Evolutionary conservation across 1,140 invertebrate species (phyloP).

Genomic region (Melitaea cinxia): DNA sequence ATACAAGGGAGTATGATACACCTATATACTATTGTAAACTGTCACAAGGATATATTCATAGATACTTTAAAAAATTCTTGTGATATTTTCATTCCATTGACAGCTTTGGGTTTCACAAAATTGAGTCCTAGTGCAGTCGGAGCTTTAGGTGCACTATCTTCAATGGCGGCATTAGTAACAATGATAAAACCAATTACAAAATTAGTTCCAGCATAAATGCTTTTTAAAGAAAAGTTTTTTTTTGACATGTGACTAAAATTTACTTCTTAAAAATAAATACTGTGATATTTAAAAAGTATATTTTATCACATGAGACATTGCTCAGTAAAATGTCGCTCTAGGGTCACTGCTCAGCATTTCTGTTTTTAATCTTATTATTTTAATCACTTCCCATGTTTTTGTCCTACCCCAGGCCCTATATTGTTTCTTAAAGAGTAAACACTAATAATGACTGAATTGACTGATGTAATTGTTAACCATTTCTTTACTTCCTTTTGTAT

Average conservation of each 20-base stretch:
- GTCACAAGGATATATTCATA: conserved; percentile 87
- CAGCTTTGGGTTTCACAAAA: conserved; percentile 88
- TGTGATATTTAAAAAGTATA: no score
- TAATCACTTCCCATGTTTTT: no score
- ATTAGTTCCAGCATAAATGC: conserved; percentile 83
- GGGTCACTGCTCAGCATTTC: no score
- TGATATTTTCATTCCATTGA: conserved; percentile 92
- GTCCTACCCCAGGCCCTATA: no score
- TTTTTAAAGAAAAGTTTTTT: conserved; percentile 12
- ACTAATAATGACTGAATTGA: no score
- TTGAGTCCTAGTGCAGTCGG: conserved; percentile 89
- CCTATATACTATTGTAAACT: conserved; percentile 76
- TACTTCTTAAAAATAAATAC: no score
- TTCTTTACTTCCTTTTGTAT: background rate
- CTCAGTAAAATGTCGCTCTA: no score
- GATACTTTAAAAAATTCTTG: conserved; percentile 93
- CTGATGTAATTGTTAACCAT: background rate
- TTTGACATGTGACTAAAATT: no score
- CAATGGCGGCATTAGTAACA: conserved; percentile 87
- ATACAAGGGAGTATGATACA: conserved; percentile 59
- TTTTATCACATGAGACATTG: no score
- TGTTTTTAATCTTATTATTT: no score
- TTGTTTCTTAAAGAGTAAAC: no score
- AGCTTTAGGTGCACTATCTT: conserved; percentile 89
- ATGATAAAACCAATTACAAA: conserved; percentile 88